These are phyloP conservation scores for Nymphalis io DNA, from an alignment of 1,140 invertebrate species.

Conservation along the genomic window DNA sequence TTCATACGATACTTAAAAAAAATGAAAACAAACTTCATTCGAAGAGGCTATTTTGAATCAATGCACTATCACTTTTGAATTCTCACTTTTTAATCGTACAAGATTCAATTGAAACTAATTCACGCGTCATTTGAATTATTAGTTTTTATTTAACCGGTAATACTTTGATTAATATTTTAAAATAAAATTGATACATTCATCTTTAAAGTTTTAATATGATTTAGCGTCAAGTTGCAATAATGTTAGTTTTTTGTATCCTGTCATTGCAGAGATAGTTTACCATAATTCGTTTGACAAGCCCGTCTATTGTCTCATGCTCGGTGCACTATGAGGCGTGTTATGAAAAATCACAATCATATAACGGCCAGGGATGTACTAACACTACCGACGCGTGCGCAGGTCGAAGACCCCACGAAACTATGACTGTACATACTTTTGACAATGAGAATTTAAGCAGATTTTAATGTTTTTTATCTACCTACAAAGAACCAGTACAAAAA, in stretches of 20 bases:
- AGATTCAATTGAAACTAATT: no score
- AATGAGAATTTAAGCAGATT: conserved; percentile 27
- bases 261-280: not conserved
- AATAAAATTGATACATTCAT: no score
- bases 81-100: no score
- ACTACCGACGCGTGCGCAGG: conserved; percentile 1
- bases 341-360: conserved; percentile 16
- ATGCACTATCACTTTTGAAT: no score
- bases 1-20: no score
- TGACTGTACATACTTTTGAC: conserved; percentile 25
- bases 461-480: conserved; percentile 16
- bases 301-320: conserved; percentile 2
- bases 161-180: no score
- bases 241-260: not conserved
- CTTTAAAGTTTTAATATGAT: no score
- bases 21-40: no score
- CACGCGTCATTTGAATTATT: no score
- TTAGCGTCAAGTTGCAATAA: not conserved
- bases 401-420: conserved; percentile 15
- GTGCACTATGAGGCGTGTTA: conserved; percentile 14
- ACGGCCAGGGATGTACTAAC: not conserved
- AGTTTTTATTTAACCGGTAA: no score
- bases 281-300: conserved; percentile 14
- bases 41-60: no score
- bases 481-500: no score